Percentiles rank a stretch among this genome's conserved stretches.
Evolutionary conservation across 2,113 vertebrate genomes (phyloP).

Genomic region (Anguilla japonica): DNA sequence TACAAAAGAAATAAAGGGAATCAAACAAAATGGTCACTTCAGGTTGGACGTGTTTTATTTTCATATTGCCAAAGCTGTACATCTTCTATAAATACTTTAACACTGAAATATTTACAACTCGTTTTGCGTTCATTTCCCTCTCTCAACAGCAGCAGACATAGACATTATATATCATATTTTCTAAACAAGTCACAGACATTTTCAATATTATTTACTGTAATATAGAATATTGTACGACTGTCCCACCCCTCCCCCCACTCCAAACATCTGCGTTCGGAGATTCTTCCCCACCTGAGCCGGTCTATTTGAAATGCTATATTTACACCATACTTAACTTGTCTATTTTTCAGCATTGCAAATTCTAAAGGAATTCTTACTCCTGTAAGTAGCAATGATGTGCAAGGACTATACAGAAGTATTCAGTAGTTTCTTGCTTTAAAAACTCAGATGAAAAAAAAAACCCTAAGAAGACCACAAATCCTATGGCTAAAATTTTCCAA

Average conservation of each 20-base stretch:
- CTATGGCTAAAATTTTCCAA: conserved; percentile 25
- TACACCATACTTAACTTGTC: conserved; percentile 26
- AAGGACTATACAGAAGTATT: conserved; percentile 8
- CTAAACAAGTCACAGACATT: not conserved
- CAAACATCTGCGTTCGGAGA: conserved; percentile 33
- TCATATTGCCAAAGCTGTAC: conserved; percentile 37
- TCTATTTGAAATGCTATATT: conserved; percentile 36
- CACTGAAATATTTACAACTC: conserved; percentile 34
- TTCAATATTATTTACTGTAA: not conserved
- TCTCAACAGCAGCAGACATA: conserved; percentile 21
- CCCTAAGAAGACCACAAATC: conserved; percentile 10
- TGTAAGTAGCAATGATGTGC: conserved; percentile 47
- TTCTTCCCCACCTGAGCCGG: conserved; percentile 23
- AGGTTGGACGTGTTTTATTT: conserved; percentile 31
- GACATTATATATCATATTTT: not conserved
- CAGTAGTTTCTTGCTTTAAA: conserved; percentile 16
- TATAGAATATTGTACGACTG: not conserved
- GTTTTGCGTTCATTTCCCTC: not conserved
- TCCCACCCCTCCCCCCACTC: not conserved
- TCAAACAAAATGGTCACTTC: not conserved
- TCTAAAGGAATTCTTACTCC: conserved; percentile 57
- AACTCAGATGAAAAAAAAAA: conserved; percentile 11
- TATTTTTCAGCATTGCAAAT: conserved; percentile 3
- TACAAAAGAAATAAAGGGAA: not conserved
- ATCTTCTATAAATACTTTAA: conserved; percentile 35